phyloP scores from a whole-genome alignment of 1,140 invertebrate genomes.

The Calliphora vicina region DNA sequence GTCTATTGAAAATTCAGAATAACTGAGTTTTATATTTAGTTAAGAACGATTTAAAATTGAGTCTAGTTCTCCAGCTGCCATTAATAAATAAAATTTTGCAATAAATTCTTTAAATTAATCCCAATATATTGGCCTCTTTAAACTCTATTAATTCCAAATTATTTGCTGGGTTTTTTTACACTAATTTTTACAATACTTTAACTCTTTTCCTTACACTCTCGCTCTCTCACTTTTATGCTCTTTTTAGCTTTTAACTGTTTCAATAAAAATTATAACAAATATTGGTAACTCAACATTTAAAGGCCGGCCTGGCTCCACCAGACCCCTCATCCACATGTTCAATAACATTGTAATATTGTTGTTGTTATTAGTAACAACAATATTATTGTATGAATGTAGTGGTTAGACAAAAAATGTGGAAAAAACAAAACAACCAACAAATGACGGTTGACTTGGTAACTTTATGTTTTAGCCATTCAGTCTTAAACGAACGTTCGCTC shows the following conservation, averaged over 20 bases:
- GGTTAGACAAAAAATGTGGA: neutral
- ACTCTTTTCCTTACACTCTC: neutral
- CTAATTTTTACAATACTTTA: neutral
- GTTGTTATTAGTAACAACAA: neutral
- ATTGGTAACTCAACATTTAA: conserved; percentile 31
- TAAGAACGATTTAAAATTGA: too few species aligned
- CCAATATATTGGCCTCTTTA: too few species aligned
- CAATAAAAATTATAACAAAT: conserved; percentile 10
- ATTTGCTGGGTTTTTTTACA: neutral
- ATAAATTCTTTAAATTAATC: too few species aligned
- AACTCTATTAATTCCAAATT: too few species aligned
- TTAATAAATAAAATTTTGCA: too few species aligned
- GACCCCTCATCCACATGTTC: neutral
- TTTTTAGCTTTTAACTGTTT: neutral
- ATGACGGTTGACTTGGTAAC: conserved; percentile 30
- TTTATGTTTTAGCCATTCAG: conserved; percentile 21
- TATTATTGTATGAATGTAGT: neutral
- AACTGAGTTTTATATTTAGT: too few species aligned
- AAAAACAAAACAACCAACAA: neutral
- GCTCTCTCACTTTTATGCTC: neutral
- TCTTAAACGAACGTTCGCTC: conserved; percentile 21
- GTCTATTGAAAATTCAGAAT: too few species aligned
- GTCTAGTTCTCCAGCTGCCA: too few species aligned
- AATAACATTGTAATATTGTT: conserved; percentile 1
- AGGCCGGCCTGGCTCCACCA: neutral